Percentiles rank a stretch among this genome's conserved stretches.
Evolutionary conservation across 2,113 vertebrate genomes (phyloP).

Genomic region (Dasyornis broadbenti): DNA sequence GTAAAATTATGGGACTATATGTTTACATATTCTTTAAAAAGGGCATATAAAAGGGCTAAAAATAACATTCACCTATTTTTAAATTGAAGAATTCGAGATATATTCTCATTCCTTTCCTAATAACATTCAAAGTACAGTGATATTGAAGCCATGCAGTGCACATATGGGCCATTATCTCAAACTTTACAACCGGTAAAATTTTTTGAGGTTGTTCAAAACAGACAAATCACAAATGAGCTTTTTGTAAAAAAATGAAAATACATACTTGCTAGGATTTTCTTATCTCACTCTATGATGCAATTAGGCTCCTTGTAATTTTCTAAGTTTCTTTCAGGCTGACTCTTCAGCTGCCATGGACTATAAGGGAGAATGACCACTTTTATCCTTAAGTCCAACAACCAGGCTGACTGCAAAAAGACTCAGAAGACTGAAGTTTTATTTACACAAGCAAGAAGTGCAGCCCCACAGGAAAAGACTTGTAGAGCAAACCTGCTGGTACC

Average conservation of each 20-base stretch:
- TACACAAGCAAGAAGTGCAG: background rate
- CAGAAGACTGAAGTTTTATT: background rate
- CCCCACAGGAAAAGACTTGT: fast-evolving
- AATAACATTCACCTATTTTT: background rate
- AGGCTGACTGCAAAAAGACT: background rate
- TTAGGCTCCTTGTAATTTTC: background rate
- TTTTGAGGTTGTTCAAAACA: background rate
- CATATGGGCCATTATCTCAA: background rate
- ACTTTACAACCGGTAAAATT: background rate
- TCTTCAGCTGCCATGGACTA: background rate
- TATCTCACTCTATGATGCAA: background rate
- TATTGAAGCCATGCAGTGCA: background rate
- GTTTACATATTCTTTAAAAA: background rate
- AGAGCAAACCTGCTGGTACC: background rate
- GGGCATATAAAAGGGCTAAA: background rate
- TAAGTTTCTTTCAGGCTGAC: background rate
- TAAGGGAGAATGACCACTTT: background rate
- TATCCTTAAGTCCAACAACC: background rate
- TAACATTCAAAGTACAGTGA: background rate
- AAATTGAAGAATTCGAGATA: background rate
- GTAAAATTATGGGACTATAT: background rate
- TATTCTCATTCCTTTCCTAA: background rate
- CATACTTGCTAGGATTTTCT: background rate
- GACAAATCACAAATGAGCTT: background rate
- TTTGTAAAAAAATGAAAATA: background rate